Conservation (phyloP, 2,113 vertebrate genomes). For the Coptodon bakossiorum region DNA sequence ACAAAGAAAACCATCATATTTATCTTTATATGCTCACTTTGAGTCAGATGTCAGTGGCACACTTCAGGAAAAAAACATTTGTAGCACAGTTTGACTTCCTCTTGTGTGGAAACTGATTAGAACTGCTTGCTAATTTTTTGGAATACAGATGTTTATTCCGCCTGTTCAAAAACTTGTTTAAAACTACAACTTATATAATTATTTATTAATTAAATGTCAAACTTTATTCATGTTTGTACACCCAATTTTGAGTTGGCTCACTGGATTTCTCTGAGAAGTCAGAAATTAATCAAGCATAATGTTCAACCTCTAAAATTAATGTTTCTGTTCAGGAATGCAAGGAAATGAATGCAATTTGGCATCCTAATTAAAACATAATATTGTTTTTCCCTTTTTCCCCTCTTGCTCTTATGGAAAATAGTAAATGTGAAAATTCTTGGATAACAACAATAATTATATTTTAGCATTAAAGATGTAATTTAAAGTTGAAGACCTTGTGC, state of each 20-base stretch:
- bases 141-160: background rate
- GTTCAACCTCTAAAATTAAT: background rate
- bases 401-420: background rate
- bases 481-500: background rate
- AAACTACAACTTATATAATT: background rate
- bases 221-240: background rate
- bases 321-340: background rate
- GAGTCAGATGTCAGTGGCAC: background rate
- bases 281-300: background rate
- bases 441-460: background rate
- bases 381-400: accelerated
- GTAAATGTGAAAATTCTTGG: background rate
- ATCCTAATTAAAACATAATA: background rate
- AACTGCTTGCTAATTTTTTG: background rate
- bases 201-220: background rate
- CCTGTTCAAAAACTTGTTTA: background rate
- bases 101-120: background rate
- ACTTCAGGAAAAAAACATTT: background rate
- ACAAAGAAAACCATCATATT: background rate
- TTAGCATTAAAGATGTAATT: background rate
- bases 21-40: background rate
- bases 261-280: background rate
- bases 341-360: background rate
- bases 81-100: background rate
- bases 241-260: no score